Evolutionary conservation across 2,113 vertebrate genomes (phyloP).

Genomic region (Misgurnus anguillicaudatus): DNA sequence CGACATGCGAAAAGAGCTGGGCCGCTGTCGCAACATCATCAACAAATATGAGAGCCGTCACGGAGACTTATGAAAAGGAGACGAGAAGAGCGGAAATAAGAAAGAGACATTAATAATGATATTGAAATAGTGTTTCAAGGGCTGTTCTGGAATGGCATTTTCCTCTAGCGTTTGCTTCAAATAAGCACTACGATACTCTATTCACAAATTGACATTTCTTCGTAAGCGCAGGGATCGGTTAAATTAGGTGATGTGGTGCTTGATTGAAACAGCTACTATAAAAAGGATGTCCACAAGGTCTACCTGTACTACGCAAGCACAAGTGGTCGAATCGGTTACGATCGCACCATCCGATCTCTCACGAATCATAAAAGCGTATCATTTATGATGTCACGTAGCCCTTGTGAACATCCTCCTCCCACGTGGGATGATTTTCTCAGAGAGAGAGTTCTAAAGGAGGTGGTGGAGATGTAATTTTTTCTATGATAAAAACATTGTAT

Average conservation of each 20-base stretch:
- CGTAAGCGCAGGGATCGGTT: not conserved
- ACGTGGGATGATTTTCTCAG: conserved; percentile 29
- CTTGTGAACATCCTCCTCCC: conserved; percentile 46
- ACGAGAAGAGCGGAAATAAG: not conserved
- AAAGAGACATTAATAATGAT: conserved; percentile 53
- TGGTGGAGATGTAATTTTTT: conserved; percentile 62
- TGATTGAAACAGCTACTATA: conserved; percentile 31
- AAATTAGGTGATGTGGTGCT: conserved; percentile 9
- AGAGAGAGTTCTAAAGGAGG: conserved; percentile 42
- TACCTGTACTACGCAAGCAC: conserved; percentile 31
- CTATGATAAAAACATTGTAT: conserved; percentile 71
- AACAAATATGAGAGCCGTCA: conserved; percentile 94
- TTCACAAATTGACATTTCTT: conserved; percentile 12
- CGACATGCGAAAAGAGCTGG: conserved; percentile 93
- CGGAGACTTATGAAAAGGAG: conserved; percentile 82
- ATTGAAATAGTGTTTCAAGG: conserved; percentile 34
- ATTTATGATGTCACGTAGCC: conserved; percentile 44
- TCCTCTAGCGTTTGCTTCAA: conserved; percentile 27
- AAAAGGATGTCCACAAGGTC: conserved; percentile 39
- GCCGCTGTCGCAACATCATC: conserved; percentile 95
- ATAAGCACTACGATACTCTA: conserved; percentile 28
- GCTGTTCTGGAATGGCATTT: conserved; percentile 65
- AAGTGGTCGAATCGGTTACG: conserved; percentile 2
- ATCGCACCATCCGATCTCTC: conserved; percentile 20
- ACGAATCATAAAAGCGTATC: conserved; percentile 1